phyloP scores from a whole-genome alignment of 2,888 invertebrate genomes.

The Drosophila ezoana region DNA sequence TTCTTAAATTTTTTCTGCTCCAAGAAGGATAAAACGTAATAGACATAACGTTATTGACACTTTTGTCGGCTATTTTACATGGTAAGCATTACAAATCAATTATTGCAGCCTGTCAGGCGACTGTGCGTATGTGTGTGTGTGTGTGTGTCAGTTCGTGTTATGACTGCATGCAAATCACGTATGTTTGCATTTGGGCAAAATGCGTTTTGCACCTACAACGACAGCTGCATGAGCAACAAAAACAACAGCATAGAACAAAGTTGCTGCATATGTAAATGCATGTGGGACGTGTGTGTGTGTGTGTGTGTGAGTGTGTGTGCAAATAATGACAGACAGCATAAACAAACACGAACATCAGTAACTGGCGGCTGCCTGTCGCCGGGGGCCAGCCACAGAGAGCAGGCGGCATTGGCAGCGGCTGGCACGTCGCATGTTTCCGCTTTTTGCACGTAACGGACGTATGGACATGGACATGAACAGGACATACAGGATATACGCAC shows the following conservation, averaged over 20 bases:
- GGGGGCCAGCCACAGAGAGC: conserved; percentile 50
- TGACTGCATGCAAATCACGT: conserved; percentile 76
- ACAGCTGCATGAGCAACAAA: conserved; percentile 41
- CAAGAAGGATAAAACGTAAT: conserved; percentile 2
- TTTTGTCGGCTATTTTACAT: conserved; percentile 45
- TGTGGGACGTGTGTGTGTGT: conserved; percentile 11
- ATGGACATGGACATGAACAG: conserved; percentile 41
- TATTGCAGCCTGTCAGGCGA: conserved; percentile 53
- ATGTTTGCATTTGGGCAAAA: conserved; percentile 78
- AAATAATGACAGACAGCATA: conserved; percentile 80
- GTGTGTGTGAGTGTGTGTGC: conserved; percentile 38
- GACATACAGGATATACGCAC: conserved; percentile 32
- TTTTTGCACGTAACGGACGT: conserved; percentile 68
- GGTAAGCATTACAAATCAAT: conserved; percentile 81
- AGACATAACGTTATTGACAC: conserved; percentile 38
- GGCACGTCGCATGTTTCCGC: conserved; percentile 76
- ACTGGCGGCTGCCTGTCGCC: conserved; percentile 60
- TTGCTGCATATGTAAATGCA: conserved; percentile 24
- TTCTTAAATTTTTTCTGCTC: conserved; percentile 1
- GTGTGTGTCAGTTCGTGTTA: conserved; percentile 27
- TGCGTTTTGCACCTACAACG: conserved; percentile 74
- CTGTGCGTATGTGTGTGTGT: conserved; percentile 3
- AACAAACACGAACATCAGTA: conserved; percentile 77
- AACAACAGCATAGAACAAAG: conserved; percentile 33
- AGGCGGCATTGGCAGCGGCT: conserved; percentile 15